Percentiles rank a stretch among this genome's conserved stretches.
Evolutionary conservation across 2,113 vertebrate genomes (phyloP).

Genomic region (Colistium nudipinnis): DNA sequence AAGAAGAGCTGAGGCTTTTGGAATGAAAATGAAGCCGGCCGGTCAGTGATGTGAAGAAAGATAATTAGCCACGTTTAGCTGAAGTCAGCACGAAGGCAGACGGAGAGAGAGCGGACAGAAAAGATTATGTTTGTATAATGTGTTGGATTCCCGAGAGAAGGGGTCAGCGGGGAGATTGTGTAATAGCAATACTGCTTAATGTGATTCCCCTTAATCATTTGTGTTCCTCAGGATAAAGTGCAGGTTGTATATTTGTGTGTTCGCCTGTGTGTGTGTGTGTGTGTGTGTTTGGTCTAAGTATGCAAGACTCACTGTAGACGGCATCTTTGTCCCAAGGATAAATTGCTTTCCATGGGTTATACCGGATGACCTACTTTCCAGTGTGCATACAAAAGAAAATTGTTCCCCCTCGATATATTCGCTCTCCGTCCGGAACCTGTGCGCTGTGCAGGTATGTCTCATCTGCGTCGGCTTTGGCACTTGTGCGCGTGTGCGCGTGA

Average conservation of each 20-base stretch:
- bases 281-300: background rate
- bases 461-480: background rate
- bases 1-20: constrained; percentile 11
- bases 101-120: constrained; percentile 20
- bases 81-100: constrained; percentile 62
- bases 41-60: constrained; percentile 47
- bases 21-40: constrained; percentile 36
- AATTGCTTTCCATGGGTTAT: constrained; percentile 25
- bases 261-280: constrained; percentile 8
- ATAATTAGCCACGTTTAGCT: constrained; percentile 62
- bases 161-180: constrained; percentile 32
- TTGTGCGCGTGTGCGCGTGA: background rate
- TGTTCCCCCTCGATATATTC: constrained; percentile 44
- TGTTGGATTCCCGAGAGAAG: constrained; percentile 30
- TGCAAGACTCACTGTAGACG: background rate
- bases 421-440: constrained; percentile 31
- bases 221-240: background rate
- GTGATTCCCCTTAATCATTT: constrained; percentile 19
- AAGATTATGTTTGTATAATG: constrained; percentile 45
- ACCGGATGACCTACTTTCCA: constrained; percentile 68
- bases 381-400: constrained; percentile 44
- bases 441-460: constrained; percentile 23
- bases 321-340: constrained; percentile 3
- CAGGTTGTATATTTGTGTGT: constrained; percentile 8
- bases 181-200: constrained; percentile 29